phyloP scores from a whole-genome alignment of 2,113 vertebrate species.

The Sorex fumeus region DNA sequence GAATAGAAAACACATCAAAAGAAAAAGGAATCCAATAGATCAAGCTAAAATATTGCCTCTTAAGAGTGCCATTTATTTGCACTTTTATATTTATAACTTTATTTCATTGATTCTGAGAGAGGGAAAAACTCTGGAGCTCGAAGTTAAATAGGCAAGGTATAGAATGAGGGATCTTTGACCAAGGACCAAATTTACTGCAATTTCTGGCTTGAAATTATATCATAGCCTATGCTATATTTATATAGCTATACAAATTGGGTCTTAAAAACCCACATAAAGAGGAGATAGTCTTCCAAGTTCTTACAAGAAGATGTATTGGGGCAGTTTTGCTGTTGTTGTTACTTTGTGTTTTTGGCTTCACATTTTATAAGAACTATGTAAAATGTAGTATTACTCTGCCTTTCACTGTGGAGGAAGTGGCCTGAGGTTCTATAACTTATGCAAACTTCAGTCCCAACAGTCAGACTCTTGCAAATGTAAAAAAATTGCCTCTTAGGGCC shows the following conservation, averaged over 20 bases:
- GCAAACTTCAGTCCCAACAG: not conserved
- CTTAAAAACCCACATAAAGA: not conserved
- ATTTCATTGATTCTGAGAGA: not conserved
- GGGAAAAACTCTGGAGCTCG: not conserved
- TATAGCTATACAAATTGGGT: not conserved
- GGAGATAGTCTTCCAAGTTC: not conserved
- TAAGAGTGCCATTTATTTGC: not conserved
- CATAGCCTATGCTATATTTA: not conserved
- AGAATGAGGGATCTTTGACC: not conserved
- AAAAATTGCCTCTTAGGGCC: too few relatives aligned
- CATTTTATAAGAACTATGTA: not conserved
- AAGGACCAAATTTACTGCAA: not conserved
- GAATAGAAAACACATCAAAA: not conserved
- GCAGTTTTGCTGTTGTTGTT: too few relatives aligned
- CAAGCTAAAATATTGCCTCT: constrained; percentile 1
- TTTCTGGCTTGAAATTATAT: not conserved
- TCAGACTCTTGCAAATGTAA: not conserved
- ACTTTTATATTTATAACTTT: not conserved
- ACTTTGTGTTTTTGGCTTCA: not conserved
- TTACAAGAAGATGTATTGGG: not conserved
- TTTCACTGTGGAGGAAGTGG: not conserved
- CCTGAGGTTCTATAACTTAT: not conserved
- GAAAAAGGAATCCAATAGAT: not conserved
- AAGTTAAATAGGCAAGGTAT: not conserved
- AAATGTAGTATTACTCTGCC: not conserved